A percentile compares a stretch with the other conserved stretches of the same genome.
Evolutionary conservation across 2,113 vertebrate species (phyloP).

Genomic region (Petrocephalus microphthalmus): DNA sequence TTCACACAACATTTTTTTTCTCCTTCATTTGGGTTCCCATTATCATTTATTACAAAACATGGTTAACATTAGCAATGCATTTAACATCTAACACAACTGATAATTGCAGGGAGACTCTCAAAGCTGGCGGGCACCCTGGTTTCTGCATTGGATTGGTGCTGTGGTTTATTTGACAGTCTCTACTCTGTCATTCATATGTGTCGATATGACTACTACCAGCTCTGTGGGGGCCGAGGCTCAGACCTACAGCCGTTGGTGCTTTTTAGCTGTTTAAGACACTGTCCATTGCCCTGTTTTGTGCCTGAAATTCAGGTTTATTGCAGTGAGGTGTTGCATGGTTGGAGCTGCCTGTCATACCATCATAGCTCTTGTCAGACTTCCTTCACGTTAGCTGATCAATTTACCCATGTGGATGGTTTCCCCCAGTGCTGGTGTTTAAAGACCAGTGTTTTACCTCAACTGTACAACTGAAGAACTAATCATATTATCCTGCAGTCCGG

Average conservation of each 20-base stretch:
- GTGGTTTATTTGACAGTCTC: too few relatives aligned
- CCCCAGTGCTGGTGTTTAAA: background rate
- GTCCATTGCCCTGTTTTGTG: background rate
- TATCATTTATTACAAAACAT: background rate
- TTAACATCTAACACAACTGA: background rate
- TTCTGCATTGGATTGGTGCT: background rate
- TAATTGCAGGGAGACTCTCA: background rate
- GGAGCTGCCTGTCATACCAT: background rate
- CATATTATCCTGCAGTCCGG: background rate
- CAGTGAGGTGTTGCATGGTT: background rate
- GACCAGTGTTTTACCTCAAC: background rate
- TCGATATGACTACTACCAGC: background rate
- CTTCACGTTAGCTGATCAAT: background rate
- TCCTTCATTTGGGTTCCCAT: background rate
- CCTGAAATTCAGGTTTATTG: background rate
- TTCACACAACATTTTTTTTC: background rate
- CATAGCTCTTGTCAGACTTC: background rate
- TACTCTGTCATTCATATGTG: background rate
- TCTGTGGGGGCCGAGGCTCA: background rate
- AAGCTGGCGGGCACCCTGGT: background rate
- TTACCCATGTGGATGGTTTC: background rate
- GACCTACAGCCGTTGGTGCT: background rate
- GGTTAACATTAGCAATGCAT: background rate
- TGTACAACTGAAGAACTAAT: background rate
- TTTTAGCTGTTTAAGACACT: background rate